Percentiles rank a stretch among this genome's conserved stretches.
Conservation (phyloP, 2,797 vertebrate genomes). For the Onychomys arenicola region DNA sequence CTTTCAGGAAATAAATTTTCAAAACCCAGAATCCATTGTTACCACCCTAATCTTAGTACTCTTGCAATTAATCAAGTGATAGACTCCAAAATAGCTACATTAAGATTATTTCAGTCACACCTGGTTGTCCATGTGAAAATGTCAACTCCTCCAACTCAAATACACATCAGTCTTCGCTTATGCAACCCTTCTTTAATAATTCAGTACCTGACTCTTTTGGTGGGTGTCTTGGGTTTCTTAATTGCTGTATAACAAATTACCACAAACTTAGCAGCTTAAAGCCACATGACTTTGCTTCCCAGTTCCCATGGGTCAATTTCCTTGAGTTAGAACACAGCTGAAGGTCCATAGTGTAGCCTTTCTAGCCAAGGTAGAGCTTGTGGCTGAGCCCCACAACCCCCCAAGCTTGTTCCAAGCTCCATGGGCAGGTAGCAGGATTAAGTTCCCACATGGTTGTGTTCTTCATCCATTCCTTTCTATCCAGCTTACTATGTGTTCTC, state of each 20-base stretch:
- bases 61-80: conserved; percentile 1
- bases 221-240: conserved; percentile 12
- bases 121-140: conserved; percentile 35
- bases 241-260: background rate
- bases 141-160: conserved; percentile 15
- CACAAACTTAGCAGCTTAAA: background rate
- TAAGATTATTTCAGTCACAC: background rate
- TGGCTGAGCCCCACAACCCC: background rate
- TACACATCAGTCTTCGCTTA: background rate
- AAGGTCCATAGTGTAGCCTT: background rate
- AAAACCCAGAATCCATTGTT: background rate
- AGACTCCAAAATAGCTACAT: background rate
- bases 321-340: too few relatives aligned
- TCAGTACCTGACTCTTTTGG: background rate
- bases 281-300: background rate
- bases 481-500: background rate
- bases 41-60: conserved; percentile 4
- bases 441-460: background rate
- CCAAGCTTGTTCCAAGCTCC: background rate
- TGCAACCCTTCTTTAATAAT: conserved; percentile 10
- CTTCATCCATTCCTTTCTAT: background rate
- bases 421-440: background rate
- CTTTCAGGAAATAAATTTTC: background rate
- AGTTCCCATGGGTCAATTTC: background rate
- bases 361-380: background rate